Base-by-base conservation (phyloP, 2,888 invertebrate species). In the Theretra japonica region DNA sequence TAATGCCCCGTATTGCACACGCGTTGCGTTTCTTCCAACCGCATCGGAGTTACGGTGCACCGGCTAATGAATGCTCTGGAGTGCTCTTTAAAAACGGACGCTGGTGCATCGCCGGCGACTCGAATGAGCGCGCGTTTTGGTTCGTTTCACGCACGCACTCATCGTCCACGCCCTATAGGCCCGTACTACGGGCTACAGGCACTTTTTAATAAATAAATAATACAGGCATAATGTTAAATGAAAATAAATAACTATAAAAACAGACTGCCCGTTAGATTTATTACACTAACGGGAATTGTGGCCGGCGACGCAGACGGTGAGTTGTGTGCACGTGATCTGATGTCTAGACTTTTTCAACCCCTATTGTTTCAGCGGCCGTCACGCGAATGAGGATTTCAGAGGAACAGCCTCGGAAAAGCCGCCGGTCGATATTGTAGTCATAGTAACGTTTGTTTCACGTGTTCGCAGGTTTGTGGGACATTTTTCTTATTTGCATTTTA, bases 391-490 rank as follows among this genome's bases (percentile, higher is more conserved):
- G 83, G 85, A 84, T 87, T 91, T 92, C 90, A 91, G 90, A 87
- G 87, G 85, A 91, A 86, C 91, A 90, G 90, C 89, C 90, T 93
- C 90, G 91, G 93, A 90, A 94, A 94, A 91, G 91, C 91, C 93
- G 88, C 86, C 88, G 93, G 86, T 94, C 94, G 94, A 94, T 94
- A 94, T 80, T 68, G 90, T 94, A 86, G 88, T 83, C 90, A 93
- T 94, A 88, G 91, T 75, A 88, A 94, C 92, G 91, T 88, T 88
- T 91, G 93, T 92, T 94, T 93, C 88, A 92, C 87, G 90, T 91
- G 90, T 82, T 85, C 80, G 82, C 77, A 82, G 88, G 86, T 65
- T 33, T 65, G 15, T 65, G 86, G 89, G 83, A 86, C 81, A 82
- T 90, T 90, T 88, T 85, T 88, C 80, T 74, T 85, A 92, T 93